Evolutionary conservation across 2,797 vertebrate species (phyloP).

Genomic region (Crax fasciolata): DNA sequence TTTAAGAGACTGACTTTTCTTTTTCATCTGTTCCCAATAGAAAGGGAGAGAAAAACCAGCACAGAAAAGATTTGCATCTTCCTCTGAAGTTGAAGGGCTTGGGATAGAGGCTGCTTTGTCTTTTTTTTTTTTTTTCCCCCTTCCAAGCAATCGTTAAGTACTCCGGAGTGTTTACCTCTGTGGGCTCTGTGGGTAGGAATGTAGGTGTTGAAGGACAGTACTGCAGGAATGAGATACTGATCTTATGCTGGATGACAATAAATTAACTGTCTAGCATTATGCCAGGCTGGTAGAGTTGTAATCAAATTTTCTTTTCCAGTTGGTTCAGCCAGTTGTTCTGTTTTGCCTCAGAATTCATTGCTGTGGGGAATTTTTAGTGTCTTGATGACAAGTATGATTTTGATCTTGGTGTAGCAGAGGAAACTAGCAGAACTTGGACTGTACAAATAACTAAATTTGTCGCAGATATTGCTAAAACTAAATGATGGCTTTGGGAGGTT

Average conservation of each 20-base stretch:
- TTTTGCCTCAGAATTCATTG: slow-evolving; percentile 42
- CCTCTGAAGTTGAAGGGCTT: background rate
- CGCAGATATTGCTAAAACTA: slow-evolving; percentile 35
- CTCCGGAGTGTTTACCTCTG: background rate
- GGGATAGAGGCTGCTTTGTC: background rate
- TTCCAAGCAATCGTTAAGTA: background rate
- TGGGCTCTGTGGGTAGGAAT: background rate
- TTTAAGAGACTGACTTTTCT: slow-evolving; percentile 2
- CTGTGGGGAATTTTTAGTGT: slow-evolving; percentile 53
- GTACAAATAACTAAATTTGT: slow-evolving; percentile 43
- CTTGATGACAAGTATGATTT: slow-evolving; percentile 51
- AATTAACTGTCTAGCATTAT: background rate
- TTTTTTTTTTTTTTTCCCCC: background rate
- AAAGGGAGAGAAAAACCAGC: background rate
- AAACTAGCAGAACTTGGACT: slow-evolving; percentile 41
- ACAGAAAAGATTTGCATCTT: background rate
- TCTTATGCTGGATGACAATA: background rate
- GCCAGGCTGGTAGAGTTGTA: slow-evolving; percentile 24
- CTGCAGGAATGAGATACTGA: background rate
- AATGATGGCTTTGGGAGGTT: background rate
- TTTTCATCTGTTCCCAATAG: background rate
- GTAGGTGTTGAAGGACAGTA: background rate
- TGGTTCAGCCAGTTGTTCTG: slow-evolving; percentile 20
- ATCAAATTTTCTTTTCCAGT: slow-evolving; percentile 18
- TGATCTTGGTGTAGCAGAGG: slow-evolving; percentile 27